These are phyloP conservation scores for Brachypodius melanocephalos DNA, from an alignment of 2,113 vertebrate species.

Conservation along the genomic window DNA sequence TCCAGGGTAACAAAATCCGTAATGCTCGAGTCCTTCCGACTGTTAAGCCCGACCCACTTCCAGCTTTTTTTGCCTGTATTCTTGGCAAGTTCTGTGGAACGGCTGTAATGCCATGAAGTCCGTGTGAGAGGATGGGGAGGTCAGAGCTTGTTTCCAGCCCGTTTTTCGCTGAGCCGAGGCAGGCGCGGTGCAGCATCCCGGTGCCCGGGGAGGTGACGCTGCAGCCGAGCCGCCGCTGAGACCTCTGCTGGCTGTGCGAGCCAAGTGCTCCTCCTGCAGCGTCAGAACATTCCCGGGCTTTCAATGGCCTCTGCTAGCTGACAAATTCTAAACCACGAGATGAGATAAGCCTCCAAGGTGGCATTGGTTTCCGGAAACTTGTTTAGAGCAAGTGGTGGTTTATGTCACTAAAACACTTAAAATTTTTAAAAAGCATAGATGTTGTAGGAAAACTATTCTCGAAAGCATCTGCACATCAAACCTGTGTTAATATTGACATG, in stretches of 20 bases:
- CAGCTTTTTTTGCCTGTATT: background rate
- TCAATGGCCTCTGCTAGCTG: background rate
- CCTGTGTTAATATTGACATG: background rate
- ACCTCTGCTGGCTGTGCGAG: conserved; percentile 8
- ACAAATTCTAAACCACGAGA: background rate
- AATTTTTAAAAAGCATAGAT: background rate
- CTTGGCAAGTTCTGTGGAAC: background rate
- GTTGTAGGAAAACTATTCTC: background rate
- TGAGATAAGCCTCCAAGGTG: background rate
- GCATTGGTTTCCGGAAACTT: background rate
- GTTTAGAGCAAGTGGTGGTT: background rate
- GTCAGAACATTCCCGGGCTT: accelerated
- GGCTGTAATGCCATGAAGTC: background rate
- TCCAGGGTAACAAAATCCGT: background rate
- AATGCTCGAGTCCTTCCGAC: background rate
- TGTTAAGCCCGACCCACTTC: background rate
- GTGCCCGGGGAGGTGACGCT: background rate
- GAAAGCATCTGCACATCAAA: background rate
- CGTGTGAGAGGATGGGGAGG: background rate
- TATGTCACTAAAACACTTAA: background rate
- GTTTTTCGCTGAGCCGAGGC: background rate
- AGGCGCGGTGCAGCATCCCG: background rate
- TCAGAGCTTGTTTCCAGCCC: background rate
- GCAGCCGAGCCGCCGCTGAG: background rate
- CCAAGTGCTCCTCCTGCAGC: background rate